Conservation (phyloP, 2,797 vertebrate species). For the Enteromius paludinosus region DNA sequence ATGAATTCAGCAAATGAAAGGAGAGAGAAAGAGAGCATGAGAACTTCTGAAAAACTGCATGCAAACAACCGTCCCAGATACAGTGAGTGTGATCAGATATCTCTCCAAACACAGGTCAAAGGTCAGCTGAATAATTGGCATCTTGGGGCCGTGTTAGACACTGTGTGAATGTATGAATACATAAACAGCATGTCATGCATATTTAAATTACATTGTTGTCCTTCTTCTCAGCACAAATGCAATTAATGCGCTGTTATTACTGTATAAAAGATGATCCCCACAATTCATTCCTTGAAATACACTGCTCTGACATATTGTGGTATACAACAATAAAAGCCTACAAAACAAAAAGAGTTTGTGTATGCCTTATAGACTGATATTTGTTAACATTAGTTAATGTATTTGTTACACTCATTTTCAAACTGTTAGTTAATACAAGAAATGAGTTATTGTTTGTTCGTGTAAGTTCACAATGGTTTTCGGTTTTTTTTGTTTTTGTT, state of each 20-base stretch:
- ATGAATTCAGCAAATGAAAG: slow-evolving; percentile 71
- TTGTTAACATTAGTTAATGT: neutral
- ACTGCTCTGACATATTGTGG: neutral
- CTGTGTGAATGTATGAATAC: neutral
- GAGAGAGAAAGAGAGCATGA: slow-evolving; percentile 64
- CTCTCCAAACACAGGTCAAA: neutral
- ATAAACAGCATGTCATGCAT: neutral
- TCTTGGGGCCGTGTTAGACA: neutral
- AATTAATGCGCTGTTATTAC: neutral
- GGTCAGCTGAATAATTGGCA: neutral
- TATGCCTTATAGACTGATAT: neutral
- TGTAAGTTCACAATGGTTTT: neutral
- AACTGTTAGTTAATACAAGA: neutral
- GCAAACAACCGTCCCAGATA: slow-evolving; percentile 67
- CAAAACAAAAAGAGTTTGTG: neutral
- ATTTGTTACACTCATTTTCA: neutral
- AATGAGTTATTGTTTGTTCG: neutral
- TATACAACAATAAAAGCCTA: neutral
- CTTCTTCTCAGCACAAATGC: neutral
- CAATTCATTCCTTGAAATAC: neutral
- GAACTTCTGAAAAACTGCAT: slow-evolving; percentile 72
- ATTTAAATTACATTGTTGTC: neutral
- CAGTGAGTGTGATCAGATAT: slow-evolving; percentile 43
- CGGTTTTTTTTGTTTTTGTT: neutral
- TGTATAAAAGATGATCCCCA: neutral